Conservation (phyloP, 2,113 vertebrate genomes). For the Scomber colias region DNA sequence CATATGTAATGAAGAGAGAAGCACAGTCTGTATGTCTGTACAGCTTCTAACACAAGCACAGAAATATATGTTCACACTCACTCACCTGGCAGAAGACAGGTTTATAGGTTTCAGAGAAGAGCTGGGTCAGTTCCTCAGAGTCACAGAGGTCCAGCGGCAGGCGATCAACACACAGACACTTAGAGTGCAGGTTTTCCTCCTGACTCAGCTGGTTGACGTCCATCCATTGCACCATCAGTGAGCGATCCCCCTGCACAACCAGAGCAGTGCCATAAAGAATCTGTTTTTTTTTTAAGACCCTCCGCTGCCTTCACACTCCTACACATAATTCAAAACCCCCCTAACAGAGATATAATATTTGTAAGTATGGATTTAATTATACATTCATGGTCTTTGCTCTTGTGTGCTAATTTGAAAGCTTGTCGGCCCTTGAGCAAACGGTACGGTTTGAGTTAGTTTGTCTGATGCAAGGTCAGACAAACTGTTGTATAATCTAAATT, state of each 20-base stretch:
- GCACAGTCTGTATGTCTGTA: not conserved
- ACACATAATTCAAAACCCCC: not conserved
- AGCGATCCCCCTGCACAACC: constrained; percentile 83
- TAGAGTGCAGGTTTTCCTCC: constrained; percentile 94
- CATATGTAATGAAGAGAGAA: not conserved
- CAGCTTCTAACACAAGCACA: not conserved
- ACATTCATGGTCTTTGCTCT: not conserved
- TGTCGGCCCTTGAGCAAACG: constrained; percentile 9
- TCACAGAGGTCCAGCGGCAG: constrained; percentile 89
- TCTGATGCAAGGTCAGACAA: constrained; percentile 13
- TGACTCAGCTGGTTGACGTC: constrained; percentile 94
- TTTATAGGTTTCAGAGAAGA: constrained; percentile 91
- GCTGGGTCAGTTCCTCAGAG: constrained; percentile 89
- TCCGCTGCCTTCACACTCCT: not conserved
- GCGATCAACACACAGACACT: constrained; percentile 95
- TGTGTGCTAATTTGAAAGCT: constrained; percentile 1
- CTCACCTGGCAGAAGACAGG: constrained; percentile 96
- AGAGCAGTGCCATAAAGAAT: not conserved
- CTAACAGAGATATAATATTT: not conserved
- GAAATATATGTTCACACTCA: not conserved
- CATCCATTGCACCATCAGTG: constrained; percentile 97
- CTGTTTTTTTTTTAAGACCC: not conserved
- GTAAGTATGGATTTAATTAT: not conserved
- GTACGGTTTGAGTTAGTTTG: too few relatives aligned
- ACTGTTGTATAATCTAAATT: constrained; percentile 11